These are phyloP conservation scores for Pavo muticus DNA, from an alignment of 2,113 vertebrate species.

Conservation along the genomic window DNA sequence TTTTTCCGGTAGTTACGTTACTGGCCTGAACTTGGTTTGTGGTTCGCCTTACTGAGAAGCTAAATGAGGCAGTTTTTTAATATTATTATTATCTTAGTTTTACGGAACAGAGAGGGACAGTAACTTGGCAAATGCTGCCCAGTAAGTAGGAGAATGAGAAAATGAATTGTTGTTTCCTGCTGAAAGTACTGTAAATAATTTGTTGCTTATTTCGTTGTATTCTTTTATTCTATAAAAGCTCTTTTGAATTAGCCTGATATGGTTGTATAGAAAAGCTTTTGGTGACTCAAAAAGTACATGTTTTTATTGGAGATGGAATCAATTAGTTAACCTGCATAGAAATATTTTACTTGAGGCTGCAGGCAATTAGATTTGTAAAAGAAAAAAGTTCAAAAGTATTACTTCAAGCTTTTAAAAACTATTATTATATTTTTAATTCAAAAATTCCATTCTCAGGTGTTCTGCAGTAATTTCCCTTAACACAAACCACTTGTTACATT, in stretches of 20 bases:
- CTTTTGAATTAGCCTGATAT: background rate
- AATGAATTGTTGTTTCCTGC: background rate
- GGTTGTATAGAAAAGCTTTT: background rate
- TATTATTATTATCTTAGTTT: background rate
- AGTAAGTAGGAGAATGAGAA: background rate
- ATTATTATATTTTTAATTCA: background rate
- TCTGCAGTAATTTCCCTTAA: background rate
- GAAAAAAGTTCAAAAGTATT: background rate
- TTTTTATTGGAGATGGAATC: background rate
- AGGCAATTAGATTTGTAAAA: background rate
- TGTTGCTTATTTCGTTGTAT: background rate
- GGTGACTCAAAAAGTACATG: background rate
- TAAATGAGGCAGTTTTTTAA: background rate
- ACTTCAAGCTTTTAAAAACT: background rate
- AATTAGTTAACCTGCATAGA: background rate
- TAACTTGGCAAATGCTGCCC: background rate
- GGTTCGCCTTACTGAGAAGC: background rate
- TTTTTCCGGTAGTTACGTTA: background rate
- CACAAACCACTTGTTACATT: background rate
- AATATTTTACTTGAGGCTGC: background rate
- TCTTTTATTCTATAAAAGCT: background rate
- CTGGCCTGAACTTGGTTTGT: background rate
- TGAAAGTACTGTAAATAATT: background rate
- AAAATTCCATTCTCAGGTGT: background rate
- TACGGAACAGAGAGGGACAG: background rate